Base-by-base conservation (phyloP, 2,797 vertebrate species). In the Danio aesculapii region DNA sequence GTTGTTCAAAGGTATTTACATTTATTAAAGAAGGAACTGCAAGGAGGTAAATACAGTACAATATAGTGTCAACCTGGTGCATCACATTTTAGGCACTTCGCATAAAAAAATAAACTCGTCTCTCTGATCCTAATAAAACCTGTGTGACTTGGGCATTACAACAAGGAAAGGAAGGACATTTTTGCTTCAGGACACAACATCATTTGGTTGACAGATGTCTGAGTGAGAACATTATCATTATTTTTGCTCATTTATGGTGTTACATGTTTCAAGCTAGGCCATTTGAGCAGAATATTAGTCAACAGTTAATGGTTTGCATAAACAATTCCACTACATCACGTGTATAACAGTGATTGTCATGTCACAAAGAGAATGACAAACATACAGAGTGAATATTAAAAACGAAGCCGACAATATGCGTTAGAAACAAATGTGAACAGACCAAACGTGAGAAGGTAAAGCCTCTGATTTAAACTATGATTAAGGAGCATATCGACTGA, bases 1-100 rank as follows among this genome's bases (percentile, higher is more conserved):
- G 1, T 70, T 52, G 10, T 75, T 86, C 80, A 21, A 88, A 89
- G 82, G 68, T 90, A 90, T 91, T 85, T 91, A 92, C 90, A 92
- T 93, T 92, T 93, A 93, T 92, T 92, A 71, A 79, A 88, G 83
- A 86, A 84, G 87, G 82, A 88, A 88, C 83, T 89, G 90, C 84
- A 84, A 85, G 77, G 84, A 87, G 78, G 81, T 85, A 41, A 88
- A 88, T 91, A 92, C 91, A 92, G 90, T 91, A 92, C 90, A 91
- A 89, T 88, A 86, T 90, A 90, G 86, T 89, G 90, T 92, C 86
- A 86, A 91, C 87, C 89, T 91, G 91, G 86, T 86, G 88, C 87
- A 87, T 86, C 88, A 92, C 87, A 87, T 88, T 91, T 89, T 87
- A 94, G 93, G 93, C 93, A 94, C 93, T 94, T 93, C 70, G 87